These are phyloP conservation scores for Anolis carolinensis DNA, from an alignment of 2,113 vertebrate genomes.

Conservation along the genomic window DNA sequence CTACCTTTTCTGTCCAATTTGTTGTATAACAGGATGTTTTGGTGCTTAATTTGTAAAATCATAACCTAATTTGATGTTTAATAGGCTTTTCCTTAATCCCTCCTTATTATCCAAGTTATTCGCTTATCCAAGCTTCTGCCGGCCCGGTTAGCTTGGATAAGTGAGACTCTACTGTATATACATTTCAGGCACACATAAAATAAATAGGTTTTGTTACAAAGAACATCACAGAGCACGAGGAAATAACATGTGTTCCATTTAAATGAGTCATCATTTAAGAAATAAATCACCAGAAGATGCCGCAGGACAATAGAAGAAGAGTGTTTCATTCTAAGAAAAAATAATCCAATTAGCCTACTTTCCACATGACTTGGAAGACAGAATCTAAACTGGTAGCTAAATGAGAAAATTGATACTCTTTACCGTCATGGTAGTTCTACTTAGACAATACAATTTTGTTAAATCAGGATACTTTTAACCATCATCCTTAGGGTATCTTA, in stretches of 20 bases:
- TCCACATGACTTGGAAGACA: not conserved
- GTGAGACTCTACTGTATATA: no score
- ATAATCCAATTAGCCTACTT: constrained; percentile 13
- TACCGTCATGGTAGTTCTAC: not conserved
- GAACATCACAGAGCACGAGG: constrained; percentile 26
- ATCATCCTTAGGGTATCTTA: not conserved
- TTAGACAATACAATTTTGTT: not conserved
- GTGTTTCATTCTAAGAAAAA: not conserved
- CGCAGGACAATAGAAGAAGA: constrained; percentile 19
- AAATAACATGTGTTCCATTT: not conserved
- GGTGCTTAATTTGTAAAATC: no score
- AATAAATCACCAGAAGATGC: constrained; percentile 25
- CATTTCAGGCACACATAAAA: constrained; percentile 21
- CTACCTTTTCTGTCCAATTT: no score
- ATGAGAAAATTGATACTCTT: not conserved
- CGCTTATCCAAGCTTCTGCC: no score
- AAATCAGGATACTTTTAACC: not conserved
- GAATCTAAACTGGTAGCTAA: not conserved
- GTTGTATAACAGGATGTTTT: no score
- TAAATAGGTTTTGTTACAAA: constrained; percentile 38
- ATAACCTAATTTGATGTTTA: no score
- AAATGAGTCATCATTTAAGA: constrained; percentile 29
- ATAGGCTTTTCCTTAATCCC: no score
- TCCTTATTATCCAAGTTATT: no score
- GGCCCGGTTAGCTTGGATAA: no score